Percentiles rank a stretch among this genome's conserved stretches.
phyloP scores from a whole-genome alignment of 2,113 vertebrate genomes.

The Podocnemis expansa region DNA sequence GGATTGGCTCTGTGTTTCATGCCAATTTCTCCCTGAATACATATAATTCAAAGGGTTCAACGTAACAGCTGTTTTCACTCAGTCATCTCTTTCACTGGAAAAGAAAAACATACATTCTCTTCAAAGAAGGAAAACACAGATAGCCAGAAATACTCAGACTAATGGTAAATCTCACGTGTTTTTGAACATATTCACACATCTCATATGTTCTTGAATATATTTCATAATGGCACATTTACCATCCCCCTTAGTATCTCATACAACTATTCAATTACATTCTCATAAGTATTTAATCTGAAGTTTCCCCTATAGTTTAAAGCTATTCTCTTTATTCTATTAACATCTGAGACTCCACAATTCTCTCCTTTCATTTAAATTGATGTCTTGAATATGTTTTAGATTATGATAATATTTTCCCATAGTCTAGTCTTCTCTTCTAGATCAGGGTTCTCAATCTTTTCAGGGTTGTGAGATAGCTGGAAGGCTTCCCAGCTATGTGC shows the following conservation, averaged over 20 bases:
- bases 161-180: background rate
- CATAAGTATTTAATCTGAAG: background rate
- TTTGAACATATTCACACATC: background rate
- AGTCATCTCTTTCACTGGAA: background rate
- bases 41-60: too few species aligned
- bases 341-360: background rate
- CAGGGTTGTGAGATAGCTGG: too few species aligned
- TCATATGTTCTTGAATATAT: background rate
- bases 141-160: background rate
- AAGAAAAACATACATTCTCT: background rate
- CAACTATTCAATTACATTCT: background rate
- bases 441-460: too few species aligned
- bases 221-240: background rate
- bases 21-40: too few species aligned
- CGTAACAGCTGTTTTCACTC: background rate
- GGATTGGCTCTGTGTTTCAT: too few species aligned
- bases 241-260: background rate
- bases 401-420: rapidly evolving
- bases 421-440: background rate
- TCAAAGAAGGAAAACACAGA: rapidly evolving
- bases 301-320: background rate
- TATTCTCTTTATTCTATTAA: rapidly evolving
- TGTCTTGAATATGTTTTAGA: background rate
- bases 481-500: too few species aligned
- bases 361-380: background rate